These are phyloP conservation scores for Pristionchus japonicus DNA, from an alignment of 2,888 invertebrate species.

Conservation along the genomic window DNA sequence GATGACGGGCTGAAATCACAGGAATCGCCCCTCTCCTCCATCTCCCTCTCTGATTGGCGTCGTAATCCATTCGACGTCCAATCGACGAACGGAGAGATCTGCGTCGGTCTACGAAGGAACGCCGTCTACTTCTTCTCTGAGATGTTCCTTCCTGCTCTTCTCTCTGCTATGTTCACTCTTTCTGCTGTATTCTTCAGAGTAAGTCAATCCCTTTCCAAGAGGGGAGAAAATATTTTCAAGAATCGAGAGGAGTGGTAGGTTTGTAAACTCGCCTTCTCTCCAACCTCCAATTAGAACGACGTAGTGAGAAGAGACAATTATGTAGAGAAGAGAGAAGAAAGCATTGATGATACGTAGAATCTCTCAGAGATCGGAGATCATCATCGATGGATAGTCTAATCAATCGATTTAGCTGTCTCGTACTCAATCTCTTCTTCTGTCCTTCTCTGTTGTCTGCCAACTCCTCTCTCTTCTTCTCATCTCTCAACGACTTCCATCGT, in stretches of 20 bases:
- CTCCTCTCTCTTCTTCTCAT: conserved; percentile 67
- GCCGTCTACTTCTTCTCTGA: conserved; percentile 73
- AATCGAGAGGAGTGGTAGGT: background rate
- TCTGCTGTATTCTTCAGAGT: conserved; percentile 71
- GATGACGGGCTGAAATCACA: too few species aligned
- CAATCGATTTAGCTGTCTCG: conserved; percentile 59
- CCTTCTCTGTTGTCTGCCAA: conserved; percentile 70
- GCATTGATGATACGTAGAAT: background rate
- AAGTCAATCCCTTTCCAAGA: background rate
- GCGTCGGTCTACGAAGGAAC: conserved; percentile 52
- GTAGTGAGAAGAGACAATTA: background rate
- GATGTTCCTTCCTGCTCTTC: conserved; percentile 72
- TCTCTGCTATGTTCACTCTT: conserved; percentile 70
- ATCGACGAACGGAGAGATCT: conserved; percentile 44
- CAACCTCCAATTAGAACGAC: background rate
- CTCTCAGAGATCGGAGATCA: background rate
- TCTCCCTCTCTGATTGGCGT: conserved; percentile 72
- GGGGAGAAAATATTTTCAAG: background rate
- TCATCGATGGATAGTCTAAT: background rate
- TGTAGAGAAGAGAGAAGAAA: background rate
- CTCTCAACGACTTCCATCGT: conserved; percentile 70
- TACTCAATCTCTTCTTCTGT: conserved; percentile 69
- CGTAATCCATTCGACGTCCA: conserved; percentile 74
- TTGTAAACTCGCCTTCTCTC: background rate
- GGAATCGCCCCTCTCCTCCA: conserved; percentile 71